phyloP scores from a whole-genome alignment of 2,888 invertebrate genomes.

The Drosophila nigricruria region DNA sequence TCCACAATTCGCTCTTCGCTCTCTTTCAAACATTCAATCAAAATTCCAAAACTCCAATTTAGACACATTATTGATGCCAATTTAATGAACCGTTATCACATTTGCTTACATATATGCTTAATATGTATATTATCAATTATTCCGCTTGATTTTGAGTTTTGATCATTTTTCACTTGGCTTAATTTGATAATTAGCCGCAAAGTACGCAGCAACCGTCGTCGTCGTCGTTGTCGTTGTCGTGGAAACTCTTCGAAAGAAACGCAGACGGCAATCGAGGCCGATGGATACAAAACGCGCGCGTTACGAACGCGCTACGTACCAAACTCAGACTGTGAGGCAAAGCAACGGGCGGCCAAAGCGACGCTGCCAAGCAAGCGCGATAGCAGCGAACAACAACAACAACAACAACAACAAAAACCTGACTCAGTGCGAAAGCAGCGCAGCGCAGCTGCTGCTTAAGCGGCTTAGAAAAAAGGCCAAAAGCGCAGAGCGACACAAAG shows the following conservation, averaged over 20 bases:
- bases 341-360: constrained; percentile 20
- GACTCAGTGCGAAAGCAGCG: constrained; percentile 45
- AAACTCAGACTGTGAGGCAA: constrained; percentile 65
- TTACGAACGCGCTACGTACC: constrained; percentile 72
- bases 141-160: constrained; percentile 38
- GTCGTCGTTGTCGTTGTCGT: too few species aligned
- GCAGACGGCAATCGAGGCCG: constrained; percentile 31
- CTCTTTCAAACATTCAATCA: not conserved
- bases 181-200: constrained; percentile 60
- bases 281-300: constrained; percentile 61
- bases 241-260: constrained; percentile 25
- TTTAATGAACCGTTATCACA: constrained; percentile 29
- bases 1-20: not conserved
- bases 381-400: constrained; percentile 17
- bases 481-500: constrained; percentile 18
- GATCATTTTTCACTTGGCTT: constrained; percentile 40
- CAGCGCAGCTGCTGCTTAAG: constrained; percentile 42
- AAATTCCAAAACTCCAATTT: not conserved
- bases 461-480: constrained; percentile 53
- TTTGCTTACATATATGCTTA: constrained; percentile 58
- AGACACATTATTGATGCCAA: constrained; percentile 4
- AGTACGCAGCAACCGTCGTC: constrained; percentile 43
- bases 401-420: constrained; percentile 29
- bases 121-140: constrained; percentile 57
- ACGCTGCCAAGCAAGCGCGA: constrained; percentile 31